Percentiles rank a stretch among this genome's conserved stretches.
Conservation (phyloP, 1,140 invertebrate species). For the Magallana angulata region DNA sequence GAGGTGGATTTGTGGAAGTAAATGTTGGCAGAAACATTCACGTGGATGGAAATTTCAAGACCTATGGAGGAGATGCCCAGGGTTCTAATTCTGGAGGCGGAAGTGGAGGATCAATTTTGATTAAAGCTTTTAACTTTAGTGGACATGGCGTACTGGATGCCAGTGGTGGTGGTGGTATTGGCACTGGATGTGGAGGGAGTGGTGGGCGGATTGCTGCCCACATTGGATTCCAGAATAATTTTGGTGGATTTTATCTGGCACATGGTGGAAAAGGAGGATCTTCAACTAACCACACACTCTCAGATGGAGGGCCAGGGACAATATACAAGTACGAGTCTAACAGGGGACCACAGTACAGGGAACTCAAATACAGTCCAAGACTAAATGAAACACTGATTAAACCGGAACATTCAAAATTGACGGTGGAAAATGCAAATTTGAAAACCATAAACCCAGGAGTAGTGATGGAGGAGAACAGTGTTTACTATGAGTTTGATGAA, state of each 20-base stretch:
- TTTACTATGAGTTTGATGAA: slow-evolving; percentile 73
- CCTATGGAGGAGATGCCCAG: slow-evolving; percentile 55
- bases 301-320: slow-evolving; percentile 69
- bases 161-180: slow-evolving; percentile 65
- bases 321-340: slow-evolving; percentile 73
- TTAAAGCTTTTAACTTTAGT: slow-evolving; percentile 69
- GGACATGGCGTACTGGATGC: slow-evolving; percentile 68
- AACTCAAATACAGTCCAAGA: slow-evolving; percentile 72
- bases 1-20: slow-evolving; percentile 69
- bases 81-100: slow-evolving; percentile 64
- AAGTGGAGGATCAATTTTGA: slow-evolving; percentile 68
- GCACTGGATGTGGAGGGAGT: slow-evolving; percentile 65
- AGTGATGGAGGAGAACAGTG: slow-evolving; percentile 70
- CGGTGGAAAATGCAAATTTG: slow-evolving; percentile 65
- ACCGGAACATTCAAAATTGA: slow-evolving; percentile 70
- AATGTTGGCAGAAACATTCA: slow-evolving; percentile 64
- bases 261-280: slow-evolving; percentile 62
- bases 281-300: slow-evolving; percentile 27
- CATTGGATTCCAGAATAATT: slow-evolving; percentile 64
- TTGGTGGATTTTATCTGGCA: slow-evolving; percentile 66
- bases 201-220: slow-evolving; percentile 72
- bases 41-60: slow-evolving; percentile 66
- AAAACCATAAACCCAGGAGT: slow-evolving; percentile 66
- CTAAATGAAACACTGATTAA: slow-evolving; percentile 66
- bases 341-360: slow-evolving; percentile 70